Evolutionary conservation across 2,888 invertebrate species (phyloP), one percentile per base, ranked within the genome.

Genomic region (Anthophora plumipes): DNA sequence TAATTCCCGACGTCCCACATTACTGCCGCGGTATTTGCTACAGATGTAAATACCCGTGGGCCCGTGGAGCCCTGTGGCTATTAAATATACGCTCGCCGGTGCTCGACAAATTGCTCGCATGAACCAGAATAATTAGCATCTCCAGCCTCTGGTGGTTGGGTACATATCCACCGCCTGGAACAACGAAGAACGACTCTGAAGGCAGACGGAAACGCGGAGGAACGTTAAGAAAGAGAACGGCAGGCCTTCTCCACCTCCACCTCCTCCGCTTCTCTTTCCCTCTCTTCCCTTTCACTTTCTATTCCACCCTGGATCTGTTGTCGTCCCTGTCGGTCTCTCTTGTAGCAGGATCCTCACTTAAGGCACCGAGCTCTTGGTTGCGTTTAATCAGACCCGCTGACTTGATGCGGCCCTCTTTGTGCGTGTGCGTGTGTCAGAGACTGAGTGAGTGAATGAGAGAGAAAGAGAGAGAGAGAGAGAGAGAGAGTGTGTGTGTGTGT

Each of bases 101-200:
- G 85, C 88, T 84, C 91, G 91, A 92, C 92, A 92, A 92, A 92
- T 92, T 92, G 91, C 92, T 89, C 90, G 87, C 90, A 90, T 91
- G 90, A 90, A 88, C 91, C 91, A 91, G 91, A 92, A 92, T 92
- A 92, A 92, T 92, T 92, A 92, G 92, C 91, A 91, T 91, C 89
- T 85, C 84, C 80, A 73, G 86, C 86, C 88, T 76, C 85, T 85
- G 87, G 85, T 86, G 84, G 82, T n/a, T 80, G 74, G 66, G 12
- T 57, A 46, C 31, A 31, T 57, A 57, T 60, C 57, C 25, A 3
- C 17, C 39, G 25, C 48, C 48, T 61, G 70, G 60, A 50, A 68
- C 59, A 69, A 67, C 71, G 77, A 54, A 46, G 39, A 37, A 12
- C 43, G 25, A 11, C 50, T 41, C 54, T 50, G 25, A 41, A 57